A percentile compares a stretch with the other conserved stretches of the same genome.
Evolutionary conservation across 2,113 vertebrate genomes (phyloP).

Genomic region (Saccopteryx bilineata): DNA sequence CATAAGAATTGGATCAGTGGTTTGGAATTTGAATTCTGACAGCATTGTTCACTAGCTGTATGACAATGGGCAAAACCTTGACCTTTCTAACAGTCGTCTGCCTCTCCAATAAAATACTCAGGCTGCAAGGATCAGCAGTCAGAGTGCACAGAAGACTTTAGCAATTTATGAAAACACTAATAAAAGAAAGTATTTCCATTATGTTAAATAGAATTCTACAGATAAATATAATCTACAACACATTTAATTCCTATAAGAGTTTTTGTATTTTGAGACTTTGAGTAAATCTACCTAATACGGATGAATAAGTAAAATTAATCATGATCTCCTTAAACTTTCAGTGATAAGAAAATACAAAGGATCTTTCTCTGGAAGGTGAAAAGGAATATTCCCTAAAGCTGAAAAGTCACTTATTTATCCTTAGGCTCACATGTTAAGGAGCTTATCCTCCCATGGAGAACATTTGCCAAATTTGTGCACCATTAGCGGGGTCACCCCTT

Average conservation of each 20-base stretch:
- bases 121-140: not conserved
- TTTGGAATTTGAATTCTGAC: slow-evolving; percentile 4
- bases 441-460: not conserved
- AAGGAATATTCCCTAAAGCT: not conserved
- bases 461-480: not conserved
- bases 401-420: not conserved
- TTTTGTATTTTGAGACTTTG: slow-evolving; percentile 37
- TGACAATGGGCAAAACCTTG: not conserved
- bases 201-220: slow-evolving; percentile 25
- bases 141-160: not conserved
- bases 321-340: slow-evolving; percentile 21
- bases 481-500: not conserved
- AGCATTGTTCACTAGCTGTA: not conserved
- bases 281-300: not conserved
- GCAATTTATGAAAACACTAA: not conserved
- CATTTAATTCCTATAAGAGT: not conserved
- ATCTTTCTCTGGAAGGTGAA: not conserved
- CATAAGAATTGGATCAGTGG: not conserved
- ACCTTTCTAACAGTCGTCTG: not conserved
- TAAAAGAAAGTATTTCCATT: not conserved
- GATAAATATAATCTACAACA: not conserved
- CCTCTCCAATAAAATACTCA: not conserved
- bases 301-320: slow-evolving; percentile 45
- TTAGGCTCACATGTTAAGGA: not conserved
- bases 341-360: slow-evolving; percentile 27